Percentiles rank a stretch among this genome's conserved stretches.
Conservation (phyloP, 1,140 invertebrate genomes). For the Drosophila lacertosa region DNA sequence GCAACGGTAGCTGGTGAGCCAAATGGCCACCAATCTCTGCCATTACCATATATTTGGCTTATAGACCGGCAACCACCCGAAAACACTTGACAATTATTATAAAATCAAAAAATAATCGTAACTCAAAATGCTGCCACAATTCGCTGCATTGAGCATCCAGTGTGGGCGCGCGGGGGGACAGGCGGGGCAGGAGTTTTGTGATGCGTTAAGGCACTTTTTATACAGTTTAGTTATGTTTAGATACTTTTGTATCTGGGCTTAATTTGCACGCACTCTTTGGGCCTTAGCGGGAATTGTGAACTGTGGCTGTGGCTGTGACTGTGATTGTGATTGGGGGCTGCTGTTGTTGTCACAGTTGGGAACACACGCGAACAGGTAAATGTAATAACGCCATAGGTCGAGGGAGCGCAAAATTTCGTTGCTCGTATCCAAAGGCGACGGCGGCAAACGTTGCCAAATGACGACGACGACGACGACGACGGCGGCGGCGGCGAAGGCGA, state of each 20-base stretch:
- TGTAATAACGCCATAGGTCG: slow-evolving; percentile 38
- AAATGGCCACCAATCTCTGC: slow-evolving; percentile 86
- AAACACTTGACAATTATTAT: slow-evolving; percentile 55
- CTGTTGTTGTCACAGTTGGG: slow-evolving; percentile 29
- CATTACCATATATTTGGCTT: slow-evolving; percentile 86
- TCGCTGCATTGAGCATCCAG: slow-evolving; percentile 60
- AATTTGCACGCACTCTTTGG: slow-evolving; percentile 39
- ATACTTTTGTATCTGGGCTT: slow-evolving; percentile 28
- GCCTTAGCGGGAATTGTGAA: slow-evolving; percentile 2
- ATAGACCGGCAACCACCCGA: slow-evolving; percentile 63
- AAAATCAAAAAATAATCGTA: slow-evolving; percentile 43
- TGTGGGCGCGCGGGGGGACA: slow-evolving; percentile 16
- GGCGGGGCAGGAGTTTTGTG: neutral
- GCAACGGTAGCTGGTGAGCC: slow-evolving; percentile 86
- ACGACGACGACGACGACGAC: slow-evolving; percentile 34
- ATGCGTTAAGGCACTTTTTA: slow-evolving; percentile 63
- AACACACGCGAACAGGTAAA: slow-evolving; percentile 57
- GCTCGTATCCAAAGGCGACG: slow-evolving; percentile 66
- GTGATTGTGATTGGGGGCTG: neutral
- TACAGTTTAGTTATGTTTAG: slow-evolving; percentile 38
- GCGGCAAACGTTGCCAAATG: slow-evolving; percentile 29
- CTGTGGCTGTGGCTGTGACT: slow-evolving; percentile 3
- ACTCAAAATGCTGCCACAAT: slow-evolving; percentile 23
- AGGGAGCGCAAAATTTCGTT: slow-evolving; percentile 30
- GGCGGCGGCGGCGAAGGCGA: slow-evolving; percentile 29